Percentiles rank a stretch among this genome's conserved stretches.
Evolutionary conservation across 1,140 invertebrate species (phyloP).

Genomic region (Sitodiplosis mosellana): DNA sequence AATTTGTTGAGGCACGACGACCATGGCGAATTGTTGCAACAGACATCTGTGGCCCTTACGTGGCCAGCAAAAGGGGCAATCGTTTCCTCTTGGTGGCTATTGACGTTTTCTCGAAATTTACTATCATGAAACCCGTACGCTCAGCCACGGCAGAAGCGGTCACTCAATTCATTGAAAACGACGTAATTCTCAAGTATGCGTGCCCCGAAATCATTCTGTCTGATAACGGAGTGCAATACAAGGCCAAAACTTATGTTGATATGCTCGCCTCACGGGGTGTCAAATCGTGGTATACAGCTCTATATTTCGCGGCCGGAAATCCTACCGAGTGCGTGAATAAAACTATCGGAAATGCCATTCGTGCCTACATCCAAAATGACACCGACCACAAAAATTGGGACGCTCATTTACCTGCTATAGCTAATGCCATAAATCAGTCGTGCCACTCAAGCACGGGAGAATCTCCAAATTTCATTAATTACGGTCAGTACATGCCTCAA

Average conservation of each 20-base stretch:
- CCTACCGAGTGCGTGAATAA: neutral
- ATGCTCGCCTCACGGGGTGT: neutral
- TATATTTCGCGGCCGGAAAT: constrained; percentile 2
- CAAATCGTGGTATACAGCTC: constrained; percentile 1
- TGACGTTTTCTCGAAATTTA: constrained; percentile 3
- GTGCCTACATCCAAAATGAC: constrained; percentile 1
- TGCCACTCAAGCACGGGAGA: neutral
- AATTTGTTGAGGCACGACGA: neutral
- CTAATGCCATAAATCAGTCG: constrained; percentile 2
- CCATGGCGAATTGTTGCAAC: constrained; percentile 5
- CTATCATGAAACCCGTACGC: neutral
- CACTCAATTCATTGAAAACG: neutral
- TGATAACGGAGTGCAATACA: constrained; percentile 6
- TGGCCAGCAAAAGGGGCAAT: constrained; percentile 2
- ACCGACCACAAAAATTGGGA: constrained; percentile 7
- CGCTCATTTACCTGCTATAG: constrained; percentile 1
- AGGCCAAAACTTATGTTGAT: neutral
- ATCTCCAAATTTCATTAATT: too few relatives aligned
- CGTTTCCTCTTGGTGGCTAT: constrained; percentile 3
- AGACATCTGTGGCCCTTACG: constrained; percentile 3
- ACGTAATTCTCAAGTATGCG: constrained; percentile 3
- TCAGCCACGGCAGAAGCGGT: neutral
- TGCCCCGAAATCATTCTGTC: constrained; percentile 3
- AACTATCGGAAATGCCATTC: neutral
- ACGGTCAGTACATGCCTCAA: too few relatives aligned